These are phyloP conservation scores for Hipposideros armiger DNA, from an alignment of 2,113 vertebrate species.

Conservation along the genomic window DNA sequence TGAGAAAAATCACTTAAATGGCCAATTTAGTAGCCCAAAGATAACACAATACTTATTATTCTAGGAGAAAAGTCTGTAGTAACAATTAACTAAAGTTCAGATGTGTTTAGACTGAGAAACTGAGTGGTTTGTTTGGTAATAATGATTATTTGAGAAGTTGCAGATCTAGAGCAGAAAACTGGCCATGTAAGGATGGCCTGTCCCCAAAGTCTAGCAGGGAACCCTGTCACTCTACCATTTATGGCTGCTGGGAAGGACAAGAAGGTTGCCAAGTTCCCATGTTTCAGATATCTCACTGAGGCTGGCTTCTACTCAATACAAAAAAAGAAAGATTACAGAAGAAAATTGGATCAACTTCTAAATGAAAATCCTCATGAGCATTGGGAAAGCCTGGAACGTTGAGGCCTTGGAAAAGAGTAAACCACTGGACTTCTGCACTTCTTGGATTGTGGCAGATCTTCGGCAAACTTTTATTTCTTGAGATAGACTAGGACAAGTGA, in stretches of 20 bases:
- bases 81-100: background rate
- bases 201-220: background rate
- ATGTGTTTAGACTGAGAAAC: background rate
- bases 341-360: background rate
- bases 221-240: background rate
- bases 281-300: background rate
- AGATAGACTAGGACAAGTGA: background rate
- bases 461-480: background rate
- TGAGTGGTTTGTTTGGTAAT: background rate
- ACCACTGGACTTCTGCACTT: background rate
- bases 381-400: background rate
- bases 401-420: background rate
- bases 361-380: background rate
- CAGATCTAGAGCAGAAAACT: background rate
- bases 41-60: background rate
- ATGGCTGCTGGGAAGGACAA: background rate
- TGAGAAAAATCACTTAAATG: constrained; percentile 3
- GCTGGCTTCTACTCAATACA: background rate
- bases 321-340: background rate
- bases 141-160: background rate
- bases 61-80: background rate
- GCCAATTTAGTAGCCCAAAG: background rate
- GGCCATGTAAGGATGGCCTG: background rate
- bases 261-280: background rate
- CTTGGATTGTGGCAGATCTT: background rate